Percentiles rank a stretch among this genome's conserved stretches.
Evolutionary conservation across 1,140 invertebrate species (phyloP).

Genomic region (Pygmarrhopalites habei): DNA sequence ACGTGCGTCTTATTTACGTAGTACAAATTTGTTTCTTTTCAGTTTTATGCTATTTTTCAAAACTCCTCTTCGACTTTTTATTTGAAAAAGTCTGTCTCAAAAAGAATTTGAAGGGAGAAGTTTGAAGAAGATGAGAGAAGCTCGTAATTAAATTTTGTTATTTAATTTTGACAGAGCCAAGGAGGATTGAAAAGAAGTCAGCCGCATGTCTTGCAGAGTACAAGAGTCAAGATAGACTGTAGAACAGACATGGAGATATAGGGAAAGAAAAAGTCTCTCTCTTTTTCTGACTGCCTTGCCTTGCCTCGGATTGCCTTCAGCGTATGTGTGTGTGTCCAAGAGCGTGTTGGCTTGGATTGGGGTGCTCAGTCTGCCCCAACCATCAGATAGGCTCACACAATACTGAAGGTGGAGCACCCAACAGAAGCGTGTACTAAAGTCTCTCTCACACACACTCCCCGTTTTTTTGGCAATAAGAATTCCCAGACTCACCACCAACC

Average conservation of each 20-base stretch:
- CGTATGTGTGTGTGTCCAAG: neutral
- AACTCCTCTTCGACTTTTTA: too few species aligned
- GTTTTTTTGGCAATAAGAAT: neutral
- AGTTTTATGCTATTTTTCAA: too few species aligned
- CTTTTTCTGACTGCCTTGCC: neutral
- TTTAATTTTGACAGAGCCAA: too few species aligned
- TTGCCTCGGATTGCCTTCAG: neutral
- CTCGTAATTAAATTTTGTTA: too few species aligned
- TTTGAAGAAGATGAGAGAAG: too few species aligned
- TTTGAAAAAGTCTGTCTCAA: too few species aligned
- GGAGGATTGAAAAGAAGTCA: too few species aligned
- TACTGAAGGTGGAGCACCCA: constrained; percentile 30
- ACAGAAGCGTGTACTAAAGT: neutral
- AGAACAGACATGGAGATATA: neutral
- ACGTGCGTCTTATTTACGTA: too few species aligned
- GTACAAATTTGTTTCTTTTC: too few species aligned
- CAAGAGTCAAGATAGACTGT: neutral
- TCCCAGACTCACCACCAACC: neutral
- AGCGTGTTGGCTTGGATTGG: neutral
- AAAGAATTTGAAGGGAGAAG: too few species aligned
- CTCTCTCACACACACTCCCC: constrained; percentile 7
- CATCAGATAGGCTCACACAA: constrained; percentile 21
- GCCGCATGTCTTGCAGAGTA: neutral
- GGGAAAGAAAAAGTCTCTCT: neutral
- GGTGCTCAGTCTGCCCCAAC: constrained; percentile 14